phyloP scores from a whole-genome alignment of 2,113 vertebrate species.

The Rana temporaria region DNA sequence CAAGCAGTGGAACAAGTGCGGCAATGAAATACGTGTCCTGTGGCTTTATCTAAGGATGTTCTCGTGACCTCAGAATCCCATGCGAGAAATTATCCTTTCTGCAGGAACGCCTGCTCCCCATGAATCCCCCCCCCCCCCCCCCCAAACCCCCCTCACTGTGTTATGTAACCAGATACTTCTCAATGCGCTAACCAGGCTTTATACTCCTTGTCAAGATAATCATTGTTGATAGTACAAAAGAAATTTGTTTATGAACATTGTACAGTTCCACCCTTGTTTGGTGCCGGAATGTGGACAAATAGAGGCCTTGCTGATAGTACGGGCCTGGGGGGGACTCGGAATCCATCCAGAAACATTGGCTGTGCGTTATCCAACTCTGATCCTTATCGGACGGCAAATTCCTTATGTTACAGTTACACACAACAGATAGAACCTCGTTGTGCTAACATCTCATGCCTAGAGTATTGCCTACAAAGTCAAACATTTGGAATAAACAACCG shows the following conservation, averaged over 20 bases:
- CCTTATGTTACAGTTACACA: background rate
- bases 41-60: background rate
- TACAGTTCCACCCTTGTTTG: background rate
- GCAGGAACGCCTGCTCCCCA: background rate
- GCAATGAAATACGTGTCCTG: background rate
- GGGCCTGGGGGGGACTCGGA: background rate
- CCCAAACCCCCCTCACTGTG: background rate
- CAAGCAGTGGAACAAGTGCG: background rate
- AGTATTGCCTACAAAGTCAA: too few species aligned
- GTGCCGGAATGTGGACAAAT: background rate
- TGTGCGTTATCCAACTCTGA: background rate
- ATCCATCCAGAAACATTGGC: background rate
- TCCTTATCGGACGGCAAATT: background rate
- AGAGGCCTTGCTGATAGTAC: background rate
- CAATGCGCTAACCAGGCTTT: background rate
- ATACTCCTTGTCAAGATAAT: constrained; percentile 6
- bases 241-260: background rate
- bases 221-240: background rate
- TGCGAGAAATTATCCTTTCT: constrained; percentile 15
- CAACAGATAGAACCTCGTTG: too few species aligned
- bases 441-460: too few species aligned
- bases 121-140: constrained; percentile 1
- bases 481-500: too few species aligned
- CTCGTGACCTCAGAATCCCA: background rate
- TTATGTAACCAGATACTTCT: constrained; percentile 15